Base-by-base conservation (phyloP, 2,113 vertebrate species). In the Arizona elegans region DNA sequence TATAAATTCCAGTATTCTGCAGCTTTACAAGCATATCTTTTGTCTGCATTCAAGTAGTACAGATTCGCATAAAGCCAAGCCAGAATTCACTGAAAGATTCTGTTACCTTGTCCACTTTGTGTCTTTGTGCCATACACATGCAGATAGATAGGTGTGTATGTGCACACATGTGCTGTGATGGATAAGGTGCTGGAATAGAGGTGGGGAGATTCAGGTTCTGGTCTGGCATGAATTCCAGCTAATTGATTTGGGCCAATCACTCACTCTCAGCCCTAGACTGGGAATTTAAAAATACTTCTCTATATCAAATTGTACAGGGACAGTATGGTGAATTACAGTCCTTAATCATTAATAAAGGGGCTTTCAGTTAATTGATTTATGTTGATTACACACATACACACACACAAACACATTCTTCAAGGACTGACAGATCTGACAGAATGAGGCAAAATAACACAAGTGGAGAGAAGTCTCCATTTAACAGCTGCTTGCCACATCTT, bases 381-480 rank as follows among this genome's bases (percentile, higher is more conserved):
- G 15, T 38, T 38, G 4, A 26, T 52, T 2, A 12, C 6, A 29
- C 62, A 15, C 12, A 59, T 0, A 6, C 26, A 87, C 21, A 29
- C 7, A 26, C 0, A 26, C 8, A 26, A 85, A 17, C 9, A 70
- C 0, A 10, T 92, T 58, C 93, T 33, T 43, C 7, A 1, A 17
- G 33, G 2, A 21, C 3, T 47, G 24, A 21, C 21, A 7, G 81
- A 24, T 89, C n/a, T 90, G 11, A 3, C 55, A 65, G 29, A 93
- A 90, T 0, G 6, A 85, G 62, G 13, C 0, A 0, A 47, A 92
- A 29, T n/a, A 1, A 21, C 81, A 75, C 70, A 43, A 81, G 8
- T 81, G 33, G 75, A 33, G n/a, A 19, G 17, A 38, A 17, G 15
- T 93, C 90, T 4, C 0, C 81, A 90, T 12, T 43, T 65, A 58